A percentile compares a stretch with the other conserved stretches of the same genome.
Evolutionary conservation across 2,888 invertebrate genomes (phyloP).

Genomic region (Macrosoma leucophasiata): DNA sequence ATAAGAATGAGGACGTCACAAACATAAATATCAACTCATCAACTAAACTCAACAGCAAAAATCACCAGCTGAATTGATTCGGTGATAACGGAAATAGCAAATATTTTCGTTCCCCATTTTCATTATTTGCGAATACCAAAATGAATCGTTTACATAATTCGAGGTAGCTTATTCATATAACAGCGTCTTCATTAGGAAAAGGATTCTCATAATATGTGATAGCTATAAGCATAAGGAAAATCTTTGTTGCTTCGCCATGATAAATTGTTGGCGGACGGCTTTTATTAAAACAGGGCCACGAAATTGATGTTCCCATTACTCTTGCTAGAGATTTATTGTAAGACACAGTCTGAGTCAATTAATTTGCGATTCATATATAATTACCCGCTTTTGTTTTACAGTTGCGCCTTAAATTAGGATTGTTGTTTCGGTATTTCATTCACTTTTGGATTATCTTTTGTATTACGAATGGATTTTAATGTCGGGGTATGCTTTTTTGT

Average conservation of each 20-base stretch:
- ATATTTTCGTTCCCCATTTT: no score
- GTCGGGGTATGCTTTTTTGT: neutral
- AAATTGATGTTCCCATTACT: constrained; percentile 42
- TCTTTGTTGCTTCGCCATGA: constrained; percentile 29
- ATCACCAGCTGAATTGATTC: no score
- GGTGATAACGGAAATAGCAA: no score
- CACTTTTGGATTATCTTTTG: neutral
- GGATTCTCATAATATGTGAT: no score
- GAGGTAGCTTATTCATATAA: no score
- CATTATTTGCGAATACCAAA: no score
- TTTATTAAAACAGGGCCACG: constrained; percentile 37
- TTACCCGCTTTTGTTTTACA: constrained; percentile 28
- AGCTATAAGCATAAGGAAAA: constrained; percentile 27
- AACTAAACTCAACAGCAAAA: no score
- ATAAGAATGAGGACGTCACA: no score
- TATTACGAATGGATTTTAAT: neutral
- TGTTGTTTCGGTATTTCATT: constrained; percentile 1
- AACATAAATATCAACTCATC: no score
- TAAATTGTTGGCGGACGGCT: constrained; percentile 33
- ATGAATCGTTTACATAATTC: no score
- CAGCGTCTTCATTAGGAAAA: no score
- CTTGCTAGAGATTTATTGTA: constrained; percentile 35
- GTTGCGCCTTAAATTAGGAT: constrained; percentile 8
- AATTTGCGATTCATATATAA: constrained; percentile 35
- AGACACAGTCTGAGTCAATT: constrained; percentile 35